phyloP scores from a whole-genome alignment of 2,888 invertebrate species.

The Oxyteleia sp. region DNA sequence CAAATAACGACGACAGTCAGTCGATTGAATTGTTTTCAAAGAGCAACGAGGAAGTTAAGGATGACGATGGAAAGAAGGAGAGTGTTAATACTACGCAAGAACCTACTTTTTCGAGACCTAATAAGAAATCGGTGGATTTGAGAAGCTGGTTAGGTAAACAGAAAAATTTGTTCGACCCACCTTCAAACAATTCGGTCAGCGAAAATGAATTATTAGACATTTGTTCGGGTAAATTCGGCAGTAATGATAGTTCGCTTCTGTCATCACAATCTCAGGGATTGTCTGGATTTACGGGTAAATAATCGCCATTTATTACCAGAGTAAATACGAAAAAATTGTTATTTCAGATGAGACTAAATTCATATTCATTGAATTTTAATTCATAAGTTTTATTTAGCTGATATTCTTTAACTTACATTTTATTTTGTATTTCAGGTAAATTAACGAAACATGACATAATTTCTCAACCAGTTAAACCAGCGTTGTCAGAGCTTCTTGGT shows the following conservation, averaged over 20 bases:
- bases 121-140: no score
- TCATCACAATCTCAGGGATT: conserved; percentile 13
- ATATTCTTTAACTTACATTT: no score
- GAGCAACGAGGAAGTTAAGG: background rate
- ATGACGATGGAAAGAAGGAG: background rate
- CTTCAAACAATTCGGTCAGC: conserved; percentile 80
- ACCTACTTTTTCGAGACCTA: conserved; percentile 17
- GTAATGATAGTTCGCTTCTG: conserved; percentile 12
- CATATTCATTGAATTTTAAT: conserved; percentile 25
- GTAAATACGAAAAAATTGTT: no score
- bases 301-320: no score
- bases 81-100: conserved; percentile 21
- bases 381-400: background rate
- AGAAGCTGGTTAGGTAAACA: no score
- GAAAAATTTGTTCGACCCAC: no score
- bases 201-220: conserved; percentile 89
- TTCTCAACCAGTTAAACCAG: background rate
- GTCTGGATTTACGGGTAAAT: conserved; percentile 18
- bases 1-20: conserved; percentile 65
- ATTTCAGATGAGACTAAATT: background rate
- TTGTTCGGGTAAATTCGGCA: conserved; percentile 66
- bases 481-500: conserved; percentile 37
- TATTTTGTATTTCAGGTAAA: conserved; percentile 18
- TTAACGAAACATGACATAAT: background rate
- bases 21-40: conserved; percentile 86